These are phyloP conservation scores for Pachliopta kotzebuea DNA, from an alignment of 2,888 invertebrate species.

Conservation along the genomic window DNA sequence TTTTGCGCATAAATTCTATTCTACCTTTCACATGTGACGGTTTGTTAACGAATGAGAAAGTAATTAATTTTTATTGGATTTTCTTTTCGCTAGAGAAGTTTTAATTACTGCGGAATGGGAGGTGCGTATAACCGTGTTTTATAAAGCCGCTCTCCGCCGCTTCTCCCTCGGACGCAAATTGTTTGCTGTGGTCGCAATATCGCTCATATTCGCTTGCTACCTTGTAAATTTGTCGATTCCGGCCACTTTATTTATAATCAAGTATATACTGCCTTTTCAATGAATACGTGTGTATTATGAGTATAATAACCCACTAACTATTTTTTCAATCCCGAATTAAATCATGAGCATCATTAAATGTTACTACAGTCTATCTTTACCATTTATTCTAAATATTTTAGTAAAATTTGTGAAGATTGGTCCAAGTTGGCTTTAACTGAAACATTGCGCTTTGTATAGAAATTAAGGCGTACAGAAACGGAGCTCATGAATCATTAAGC, in stretches of 20 bases:
- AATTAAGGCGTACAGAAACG: slow-evolving; percentile 68
- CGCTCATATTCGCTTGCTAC: slow-evolving; percentile 49
- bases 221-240: slow-evolving; percentile 52
- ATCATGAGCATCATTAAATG: neutral
- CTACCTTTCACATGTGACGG: slow-evolving; percentile 52
- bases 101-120: slow-evolving; percentile 60
- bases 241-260: slow-evolving; percentile 51
- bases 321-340: slow-evolving; percentile 16
- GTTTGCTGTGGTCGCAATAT: slow-evolving; percentile 63
- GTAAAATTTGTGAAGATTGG: slow-evolving; percentile 36
- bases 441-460: slow-evolving; percentile 50
- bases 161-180: slow-evolving; percentile 51
- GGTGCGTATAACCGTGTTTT: slow-evolving; percentile 48
- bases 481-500: slow-evolving; percentile 76
- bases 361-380: neutral
- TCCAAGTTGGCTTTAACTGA: slow-evolving; percentile 47
- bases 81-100: slow-evolving; percentile 67
- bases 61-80: slow-evolving; percentile 68
- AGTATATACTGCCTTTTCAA: slow-evolving; percentile 41
- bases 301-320: neutral
- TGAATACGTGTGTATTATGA: neutral
- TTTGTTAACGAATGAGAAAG: slow-evolving; percentile 52
- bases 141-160: slow-evolving; percentile 26
- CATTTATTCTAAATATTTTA: neutral
- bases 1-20: slow-evolving; percentile 57